Evolutionary conservation across 2,888 invertebrate genomes (phyloP).

Genomic region (Lysandra coridon): DNA sequence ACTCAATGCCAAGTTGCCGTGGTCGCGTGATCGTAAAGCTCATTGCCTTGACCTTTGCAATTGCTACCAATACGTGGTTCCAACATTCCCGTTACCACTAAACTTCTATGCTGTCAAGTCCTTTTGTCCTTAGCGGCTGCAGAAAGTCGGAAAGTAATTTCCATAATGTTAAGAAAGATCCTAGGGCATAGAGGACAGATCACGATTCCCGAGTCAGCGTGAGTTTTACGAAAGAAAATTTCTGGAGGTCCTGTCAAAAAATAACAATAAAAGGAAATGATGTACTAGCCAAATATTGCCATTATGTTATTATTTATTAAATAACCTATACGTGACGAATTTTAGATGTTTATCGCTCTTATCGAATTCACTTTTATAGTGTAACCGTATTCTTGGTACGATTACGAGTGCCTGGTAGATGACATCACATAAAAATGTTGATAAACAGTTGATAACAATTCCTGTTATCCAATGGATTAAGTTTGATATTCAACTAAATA

Average conservation of each 20-base stretch:
- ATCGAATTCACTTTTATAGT: slow-evolving; percentile 22
- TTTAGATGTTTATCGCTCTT: slow-evolving; percentile 2
- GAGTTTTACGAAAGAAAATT: background rate
- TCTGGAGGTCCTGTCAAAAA: background rate
- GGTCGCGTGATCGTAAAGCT: slow-evolving; percentile 31
- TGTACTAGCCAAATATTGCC: background rate
- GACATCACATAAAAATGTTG: slow-evolving; percentile 21
- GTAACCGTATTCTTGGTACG: slow-evolving; percentile 20
- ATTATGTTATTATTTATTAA: background rate
- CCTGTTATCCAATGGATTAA: background rate
- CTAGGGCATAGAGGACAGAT: background rate
- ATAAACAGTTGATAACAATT: slow-evolving; percentile 13
- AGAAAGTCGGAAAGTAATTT: background rate
- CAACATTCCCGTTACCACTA: background rate
- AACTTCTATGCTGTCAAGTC: background rate
- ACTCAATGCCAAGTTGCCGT: slow-evolving; percentile 28
- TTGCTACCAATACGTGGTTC: background rate
- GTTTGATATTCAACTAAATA: background rate
- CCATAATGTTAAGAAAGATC: background rate
- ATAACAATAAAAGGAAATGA: background rate
- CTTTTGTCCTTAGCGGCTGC: background rate
- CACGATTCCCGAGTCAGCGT: background rate
- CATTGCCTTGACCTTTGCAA: slow-evolving; percentile 31
- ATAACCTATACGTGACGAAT: background rate
- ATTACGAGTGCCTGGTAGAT: background rate